Conservation (phyloP, 2,888 invertebrate genomes). For the Harpalus rubripes region DNA sequence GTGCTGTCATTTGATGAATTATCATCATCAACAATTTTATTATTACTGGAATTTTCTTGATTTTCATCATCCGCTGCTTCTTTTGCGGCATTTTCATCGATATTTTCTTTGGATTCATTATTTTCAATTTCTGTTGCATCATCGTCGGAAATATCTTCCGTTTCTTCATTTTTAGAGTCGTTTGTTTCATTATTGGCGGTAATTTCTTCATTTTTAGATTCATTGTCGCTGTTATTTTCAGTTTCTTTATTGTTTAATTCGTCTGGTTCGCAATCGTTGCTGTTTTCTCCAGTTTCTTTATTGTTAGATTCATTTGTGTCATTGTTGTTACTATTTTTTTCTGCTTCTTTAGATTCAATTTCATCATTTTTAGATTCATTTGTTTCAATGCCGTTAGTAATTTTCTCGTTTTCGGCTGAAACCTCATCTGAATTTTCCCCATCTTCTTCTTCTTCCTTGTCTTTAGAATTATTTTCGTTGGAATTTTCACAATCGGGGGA, state of each 20-base stretch:
- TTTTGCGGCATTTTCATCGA: not conserved
- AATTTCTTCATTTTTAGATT: slow-evolving; percentile 32
- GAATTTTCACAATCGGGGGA: not conserved
- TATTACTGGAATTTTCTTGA: not conserved
- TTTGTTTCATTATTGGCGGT: not conserved
- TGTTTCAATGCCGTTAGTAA: slow-evolving; percentile 7
- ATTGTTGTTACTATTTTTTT: slow-evolving; percentile 4
- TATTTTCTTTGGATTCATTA: not conserved
- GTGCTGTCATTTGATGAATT: not conserved
- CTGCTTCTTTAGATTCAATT: not conserved
- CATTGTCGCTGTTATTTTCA: not conserved
- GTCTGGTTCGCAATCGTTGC: not conserved
- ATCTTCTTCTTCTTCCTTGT: not conserved
- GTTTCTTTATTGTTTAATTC: slow-evolving; percentile 10
- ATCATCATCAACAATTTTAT: slow-evolving; percentile 4
- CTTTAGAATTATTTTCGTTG: too few relatives aligned
- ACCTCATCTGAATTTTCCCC: not conserved
- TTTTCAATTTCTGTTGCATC: not conserved
- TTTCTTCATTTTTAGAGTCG: slow-evolving; percentile 17
- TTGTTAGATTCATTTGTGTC: not conserved
- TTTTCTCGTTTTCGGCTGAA: not conserved
- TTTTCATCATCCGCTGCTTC: not conserved
- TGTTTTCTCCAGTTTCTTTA: not conserved
- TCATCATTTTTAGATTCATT: not conserved
- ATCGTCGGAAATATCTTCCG: not conserved